phyloP scores from a whole-genome alignment of 2,797 vertebrate species.

The Vespertilio murinus region DNA sequence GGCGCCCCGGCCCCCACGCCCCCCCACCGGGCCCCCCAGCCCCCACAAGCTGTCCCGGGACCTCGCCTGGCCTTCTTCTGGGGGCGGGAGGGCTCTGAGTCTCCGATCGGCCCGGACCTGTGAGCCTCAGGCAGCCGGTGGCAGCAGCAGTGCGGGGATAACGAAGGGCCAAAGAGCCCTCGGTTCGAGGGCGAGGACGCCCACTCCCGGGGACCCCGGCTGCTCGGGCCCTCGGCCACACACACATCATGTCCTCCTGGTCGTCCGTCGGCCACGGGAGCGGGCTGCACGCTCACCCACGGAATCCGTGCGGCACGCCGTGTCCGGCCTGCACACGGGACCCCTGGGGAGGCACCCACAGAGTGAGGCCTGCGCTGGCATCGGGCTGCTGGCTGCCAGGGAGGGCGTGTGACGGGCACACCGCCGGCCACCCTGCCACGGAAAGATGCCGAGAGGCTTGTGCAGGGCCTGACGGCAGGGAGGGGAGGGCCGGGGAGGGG shows the following conservation, averaged over 20 bases:
- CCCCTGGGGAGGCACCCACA: neutral
- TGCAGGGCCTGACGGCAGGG: fast-evolving
- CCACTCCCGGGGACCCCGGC: neutral
- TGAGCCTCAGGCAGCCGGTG: neutral
- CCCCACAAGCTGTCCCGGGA: neutral
- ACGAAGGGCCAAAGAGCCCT: neutral
- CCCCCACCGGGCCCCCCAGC: neutral
- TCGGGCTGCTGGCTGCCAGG: neutral
- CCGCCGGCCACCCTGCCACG: fast-evolving
- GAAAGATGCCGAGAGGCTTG: no score
- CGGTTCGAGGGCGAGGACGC: fast-evolving
- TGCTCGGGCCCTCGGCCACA: neutral
- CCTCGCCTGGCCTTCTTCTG: neutral
- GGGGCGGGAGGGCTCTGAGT: neutral
- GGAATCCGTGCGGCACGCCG: no score
- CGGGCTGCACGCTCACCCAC: neutral
- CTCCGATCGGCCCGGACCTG: neutral
- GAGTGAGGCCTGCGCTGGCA: neutral
- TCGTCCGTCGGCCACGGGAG: no score
- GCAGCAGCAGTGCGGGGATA: neutral
- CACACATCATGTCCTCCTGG: neutral
- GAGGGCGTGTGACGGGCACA: fast-evolving
- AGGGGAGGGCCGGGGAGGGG: neutral
- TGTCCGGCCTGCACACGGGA: neutral
- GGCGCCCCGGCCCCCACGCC: neutral